Percentiles rank a stretch among this genome's conserved stretches.
These are phyloP conservation scores for Dicaeum eximium DNA, from an alignment of 2,113 vertebrate species.

Conservation along the genomic window DNA sequence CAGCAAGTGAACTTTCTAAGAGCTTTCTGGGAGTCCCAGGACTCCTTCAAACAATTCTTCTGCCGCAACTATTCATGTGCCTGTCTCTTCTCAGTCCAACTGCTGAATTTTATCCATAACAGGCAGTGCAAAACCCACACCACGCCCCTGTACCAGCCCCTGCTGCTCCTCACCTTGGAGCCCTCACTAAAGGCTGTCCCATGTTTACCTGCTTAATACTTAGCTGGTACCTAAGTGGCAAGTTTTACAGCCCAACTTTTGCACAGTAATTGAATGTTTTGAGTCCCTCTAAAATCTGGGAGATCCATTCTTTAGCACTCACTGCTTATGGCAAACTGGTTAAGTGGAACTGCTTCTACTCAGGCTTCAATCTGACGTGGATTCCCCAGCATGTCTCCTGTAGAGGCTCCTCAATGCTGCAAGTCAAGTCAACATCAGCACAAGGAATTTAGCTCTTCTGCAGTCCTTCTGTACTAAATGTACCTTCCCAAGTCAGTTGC, in stretches of 20 bases:
- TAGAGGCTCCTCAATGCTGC: fast-evolving
- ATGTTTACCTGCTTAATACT: background rate
- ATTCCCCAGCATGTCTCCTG: fast-evolving
- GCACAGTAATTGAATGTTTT: background rate
- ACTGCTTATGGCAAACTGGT: background rate
- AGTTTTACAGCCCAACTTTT: background rate
- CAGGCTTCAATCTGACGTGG: fast-evolving
- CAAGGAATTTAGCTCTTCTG: background rate
- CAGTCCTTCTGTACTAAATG: background rate
- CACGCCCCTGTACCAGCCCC: background rate
- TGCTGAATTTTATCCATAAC: background rate
- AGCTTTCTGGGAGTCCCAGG: background rate
- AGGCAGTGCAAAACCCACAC: background rate
- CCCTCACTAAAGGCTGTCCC: background rate
- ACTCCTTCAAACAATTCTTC: background rate
- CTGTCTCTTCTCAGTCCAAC: background rate
- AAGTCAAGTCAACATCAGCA: background rate
- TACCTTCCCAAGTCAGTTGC: background rate
- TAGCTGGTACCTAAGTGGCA: background rate
- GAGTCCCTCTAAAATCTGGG: background rate
- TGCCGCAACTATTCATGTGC: background rate
- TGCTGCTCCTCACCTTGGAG: background rate
- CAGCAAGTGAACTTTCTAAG: background rate
- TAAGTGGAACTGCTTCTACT: background rate
- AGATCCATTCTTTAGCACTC: background rate